These are phyloP conservation scores for Syndactyla subalaris DNA, from an alignment of 2,797 vertebrate genomes.

Conservation along the genomic window DNA sequence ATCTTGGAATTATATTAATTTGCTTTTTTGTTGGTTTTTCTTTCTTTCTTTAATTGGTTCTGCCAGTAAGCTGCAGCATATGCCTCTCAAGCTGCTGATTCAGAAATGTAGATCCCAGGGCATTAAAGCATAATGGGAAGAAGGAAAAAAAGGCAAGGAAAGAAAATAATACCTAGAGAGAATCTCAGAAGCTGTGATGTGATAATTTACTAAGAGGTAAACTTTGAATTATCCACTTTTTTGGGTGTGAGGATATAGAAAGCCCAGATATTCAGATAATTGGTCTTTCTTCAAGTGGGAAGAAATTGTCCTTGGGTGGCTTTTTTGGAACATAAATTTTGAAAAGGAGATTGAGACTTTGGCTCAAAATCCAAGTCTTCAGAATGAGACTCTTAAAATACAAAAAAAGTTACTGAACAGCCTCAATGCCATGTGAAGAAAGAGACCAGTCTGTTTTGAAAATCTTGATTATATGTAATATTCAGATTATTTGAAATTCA, in stretches of 20 bases:
- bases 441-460: not conserved
- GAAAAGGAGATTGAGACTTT: not conserved
- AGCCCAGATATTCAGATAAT: not conserved
- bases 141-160: not conserved
- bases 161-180: not conserved
- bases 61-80: constrained; percentile 33
- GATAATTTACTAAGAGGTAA: not conserved
- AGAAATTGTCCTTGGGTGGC: not conserved
- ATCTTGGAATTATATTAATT: constrained; percentile 1
- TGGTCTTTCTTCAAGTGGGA: not conserved
- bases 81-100: constrained; percentile 50
- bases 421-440: not conserved
- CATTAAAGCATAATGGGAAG: constrained; percentile 27
- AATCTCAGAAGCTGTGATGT: not conserved
- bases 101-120: constrained; percentile 19
- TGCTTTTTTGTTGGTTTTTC: constrained; percentile 6
- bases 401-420: not conserved
- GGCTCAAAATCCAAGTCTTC: not conserved
- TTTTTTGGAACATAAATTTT: not conserved
- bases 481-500: not conserved
- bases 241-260: not conserved
- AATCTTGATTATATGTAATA: not conserved
- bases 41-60: constrained; percentile 40
- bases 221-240: not conserved
- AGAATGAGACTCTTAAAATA: not conserved